Evolutionary conservation across 2,113 vertebrate genomes (phyloP).

Genomic region (Corydoras sp.): DNA sequence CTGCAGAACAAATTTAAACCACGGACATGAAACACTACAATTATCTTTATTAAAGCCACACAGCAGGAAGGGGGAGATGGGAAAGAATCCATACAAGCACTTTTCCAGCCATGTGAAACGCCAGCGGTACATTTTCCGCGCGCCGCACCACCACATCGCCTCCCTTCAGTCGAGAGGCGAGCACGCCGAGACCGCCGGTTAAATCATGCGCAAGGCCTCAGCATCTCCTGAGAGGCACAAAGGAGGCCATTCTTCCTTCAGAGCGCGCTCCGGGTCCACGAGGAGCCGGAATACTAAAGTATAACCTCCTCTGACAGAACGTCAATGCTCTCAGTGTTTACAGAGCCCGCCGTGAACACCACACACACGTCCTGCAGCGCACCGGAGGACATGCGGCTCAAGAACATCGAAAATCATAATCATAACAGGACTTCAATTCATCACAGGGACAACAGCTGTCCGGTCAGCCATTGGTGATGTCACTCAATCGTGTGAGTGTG

Average conservation of each 20-base stretch:
- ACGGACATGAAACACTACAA: neutral
- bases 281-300: too few relatives aligned
- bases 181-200: constrained; percentile 23
- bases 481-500: too few relatives aligned
- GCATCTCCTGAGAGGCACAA: constrained; percentile 13
- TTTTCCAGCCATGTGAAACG: constrained; percentile 60
- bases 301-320: too few relatives aligned
- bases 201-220: constrained; percentile 33
- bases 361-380: too few relatives aligned
- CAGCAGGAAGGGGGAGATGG: constrained; percentile 33
- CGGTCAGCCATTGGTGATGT: too few relatives aligned
- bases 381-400: too few relatives aligned
- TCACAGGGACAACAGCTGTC: too few relatives aligned
- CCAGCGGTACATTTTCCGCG: constrained; percentile 61
- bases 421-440: too few relatives aligned
- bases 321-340: too few relatives aligned
- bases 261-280: neutral
- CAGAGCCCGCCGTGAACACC: too few relatives aligned
- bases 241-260: constrained; percentile 23
- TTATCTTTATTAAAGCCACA: constrained; percentile 1
- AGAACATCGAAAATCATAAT: too few relatives aligned
- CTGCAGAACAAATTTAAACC: constrained; percentile 1
- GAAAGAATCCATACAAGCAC: constrained; percentile 42
- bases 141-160: constrained; percentile 60
- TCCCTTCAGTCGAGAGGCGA: constrained; percentile 40